These are phyloP conservation scores for Pachymerium ferrugineum DNA, from an alignment of 2,888 invertebrate genomes.

Conservation along the genomic window DNA sequence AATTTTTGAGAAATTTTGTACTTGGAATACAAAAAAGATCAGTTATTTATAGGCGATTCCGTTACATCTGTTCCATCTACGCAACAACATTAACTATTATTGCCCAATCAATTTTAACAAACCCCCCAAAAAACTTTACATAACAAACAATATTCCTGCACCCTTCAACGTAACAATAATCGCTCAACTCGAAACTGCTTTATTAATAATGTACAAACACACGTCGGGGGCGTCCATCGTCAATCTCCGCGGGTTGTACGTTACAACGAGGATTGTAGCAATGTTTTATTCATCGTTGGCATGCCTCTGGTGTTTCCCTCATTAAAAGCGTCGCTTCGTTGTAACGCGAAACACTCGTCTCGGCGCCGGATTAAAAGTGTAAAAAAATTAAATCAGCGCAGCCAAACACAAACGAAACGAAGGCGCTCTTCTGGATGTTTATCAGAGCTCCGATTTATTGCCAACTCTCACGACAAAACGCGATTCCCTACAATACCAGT, in stretches of 20 bases:
- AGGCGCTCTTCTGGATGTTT: background rate
- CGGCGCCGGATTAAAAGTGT: background rate
- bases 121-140: no score
- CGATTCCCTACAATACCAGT: background rate
- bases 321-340: background rate
- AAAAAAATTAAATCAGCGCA: constrained; percentile 7
- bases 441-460: background rate
- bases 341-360: background rate
- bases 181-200: background rate
- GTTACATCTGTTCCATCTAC: no score
- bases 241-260: background rate
- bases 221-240: background rate
- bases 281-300: constrained; percentile 13
- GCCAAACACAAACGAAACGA: background rate
- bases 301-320: background rate
- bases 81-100: no score
- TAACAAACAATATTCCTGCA: no score
- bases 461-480: no score
- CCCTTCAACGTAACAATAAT: no score
- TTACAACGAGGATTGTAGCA: background rate
- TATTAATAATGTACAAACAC: background rate
- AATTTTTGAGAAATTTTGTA: no score
- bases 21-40: no score
- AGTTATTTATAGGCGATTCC: no score
- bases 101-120: no score